Percentiles rank a stretch among this genome's conserved stretches.
These are phyloP conservation scores for Rostratula benghalensis DNA, from an alignment of 2,113 vertebrate genomes.

Conservation along the genomic window DNA sequence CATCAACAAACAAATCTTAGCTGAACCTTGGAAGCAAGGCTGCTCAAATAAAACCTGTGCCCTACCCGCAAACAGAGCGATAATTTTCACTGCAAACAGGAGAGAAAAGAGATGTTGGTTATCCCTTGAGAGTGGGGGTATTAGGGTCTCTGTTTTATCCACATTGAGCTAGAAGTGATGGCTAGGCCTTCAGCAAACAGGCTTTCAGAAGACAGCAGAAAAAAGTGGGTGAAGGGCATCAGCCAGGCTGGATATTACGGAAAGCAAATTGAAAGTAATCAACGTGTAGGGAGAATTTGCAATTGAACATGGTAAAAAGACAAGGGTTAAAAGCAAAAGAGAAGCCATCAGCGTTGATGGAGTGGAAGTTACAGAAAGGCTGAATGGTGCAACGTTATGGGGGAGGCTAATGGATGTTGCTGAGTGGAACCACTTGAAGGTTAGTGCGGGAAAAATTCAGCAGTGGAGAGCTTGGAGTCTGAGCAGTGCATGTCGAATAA, in stretches of 20 bases:
- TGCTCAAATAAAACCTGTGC: background rate
- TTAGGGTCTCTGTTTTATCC: background rate
- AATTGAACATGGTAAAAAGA: background rate
- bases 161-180: accelerated
- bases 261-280: background rate
- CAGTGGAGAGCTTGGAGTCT: background rate
- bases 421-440: background rate
- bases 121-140: background rate
- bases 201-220: background rate
- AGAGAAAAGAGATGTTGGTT: background rate
- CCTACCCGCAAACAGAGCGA: background rate
- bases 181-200: background rate
- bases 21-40: background rate
- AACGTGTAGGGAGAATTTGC: background rate
- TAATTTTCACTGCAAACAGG: background rate
- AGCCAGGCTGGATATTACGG: background rate
- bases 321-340: background rate
- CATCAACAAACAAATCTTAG: background rate
- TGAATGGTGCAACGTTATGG: background rate
- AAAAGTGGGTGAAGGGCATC: background rate
- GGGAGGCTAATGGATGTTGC: background rate
- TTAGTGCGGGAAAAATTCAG: background rate
- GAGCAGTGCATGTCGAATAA: background rate
- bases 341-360: background rate
- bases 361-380: background rate